These are phyloP conservation scores for Colossoma macropomum DNA, from an alignment of 2,113 vertebrate species.

Conservation along the genomic window DNA sequence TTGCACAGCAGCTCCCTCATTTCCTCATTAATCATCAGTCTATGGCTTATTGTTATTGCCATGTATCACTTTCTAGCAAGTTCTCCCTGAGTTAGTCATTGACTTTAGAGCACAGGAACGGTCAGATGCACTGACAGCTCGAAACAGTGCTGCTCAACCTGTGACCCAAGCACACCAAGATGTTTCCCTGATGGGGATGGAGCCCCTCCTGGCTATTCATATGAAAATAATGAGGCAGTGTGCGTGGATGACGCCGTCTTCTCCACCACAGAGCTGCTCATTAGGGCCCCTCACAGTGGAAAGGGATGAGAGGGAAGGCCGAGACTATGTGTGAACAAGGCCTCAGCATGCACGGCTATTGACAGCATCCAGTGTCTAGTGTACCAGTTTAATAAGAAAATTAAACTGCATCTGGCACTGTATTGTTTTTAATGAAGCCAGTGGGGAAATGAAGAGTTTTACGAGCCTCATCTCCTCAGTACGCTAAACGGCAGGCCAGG, in stretches of 20 bases:
- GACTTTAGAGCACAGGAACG: background rate
- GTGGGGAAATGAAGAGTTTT: constrained; percentile 30
- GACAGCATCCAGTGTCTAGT: constrained; percentile 22
- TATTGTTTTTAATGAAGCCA: constrained; percentile 24
- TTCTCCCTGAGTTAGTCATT: background rate
- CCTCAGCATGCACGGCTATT: constrained; percentile 2
- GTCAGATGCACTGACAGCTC: background rate
- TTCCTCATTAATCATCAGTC: background rate
- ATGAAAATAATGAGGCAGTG: background rate
- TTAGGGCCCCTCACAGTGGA: background rate
- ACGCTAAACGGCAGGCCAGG: constrained; percentile 22
- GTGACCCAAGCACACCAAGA: background rate
- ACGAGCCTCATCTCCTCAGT: background rate
- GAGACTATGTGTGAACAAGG: background rate
- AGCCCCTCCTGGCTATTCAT: background rate
- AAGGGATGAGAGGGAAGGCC: background rate
- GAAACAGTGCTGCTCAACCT: background rate
- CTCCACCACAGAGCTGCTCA: constrained; percentile 1
- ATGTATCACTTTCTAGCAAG: background rate
- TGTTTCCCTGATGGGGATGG: background rate
- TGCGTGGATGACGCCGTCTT: background rate
- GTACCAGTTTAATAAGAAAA: constrained; percentile 10
- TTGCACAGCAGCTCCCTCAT: background rate
- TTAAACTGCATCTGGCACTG: background rate
- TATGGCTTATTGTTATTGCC: background rate